phyloP scores from a whole-genome alignment of 1,140 invertebrate species.

The Callitettix versicolor region DNA sequence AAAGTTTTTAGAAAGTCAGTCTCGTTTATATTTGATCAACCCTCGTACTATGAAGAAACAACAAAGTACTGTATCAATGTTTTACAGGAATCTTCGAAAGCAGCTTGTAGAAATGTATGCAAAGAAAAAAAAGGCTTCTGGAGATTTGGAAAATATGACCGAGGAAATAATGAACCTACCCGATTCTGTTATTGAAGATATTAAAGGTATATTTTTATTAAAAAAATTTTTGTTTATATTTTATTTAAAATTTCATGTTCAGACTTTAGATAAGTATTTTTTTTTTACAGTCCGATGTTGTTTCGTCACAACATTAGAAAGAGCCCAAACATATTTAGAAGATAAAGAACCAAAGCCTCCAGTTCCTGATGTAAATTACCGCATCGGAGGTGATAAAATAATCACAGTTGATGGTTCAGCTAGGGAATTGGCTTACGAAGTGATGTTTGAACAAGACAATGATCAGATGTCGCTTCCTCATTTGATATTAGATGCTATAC shows the following conservation, averaged over 20 bases:
- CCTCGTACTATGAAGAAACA: no score
- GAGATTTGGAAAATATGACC: slow-evolving; percentile 4
- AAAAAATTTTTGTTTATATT: no score
- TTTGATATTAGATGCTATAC: slow-evolving; percentile 71
- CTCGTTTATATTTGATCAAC: no score
- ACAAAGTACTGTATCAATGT: no score
- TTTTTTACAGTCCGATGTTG: slow-evolving; percentile 44
- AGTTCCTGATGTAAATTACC: slow-evolving; percentile 40
- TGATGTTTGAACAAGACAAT: slow-evolving; percentile 73
- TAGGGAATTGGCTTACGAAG: slow-evolving; percentile 68
- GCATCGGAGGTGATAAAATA: slow-evolving; percentile 45
- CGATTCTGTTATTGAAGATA: slow-evolving; percentile 52
- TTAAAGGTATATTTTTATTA: slow-evolving; percentile 51
- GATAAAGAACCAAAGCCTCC: slow-evolving; percentile 29
- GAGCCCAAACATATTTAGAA: slow-evolving; percentile 47
- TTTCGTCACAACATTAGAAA: slow-evolving; percentile 67
- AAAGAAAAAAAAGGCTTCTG: slow-evolving; percentile 11
- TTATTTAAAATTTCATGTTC: no score
- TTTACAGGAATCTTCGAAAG: slow-evolving; percentile 14
- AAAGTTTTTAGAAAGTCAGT: no score
- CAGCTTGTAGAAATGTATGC: slow-evolving; percentile 15
- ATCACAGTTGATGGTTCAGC: slow-evolving; percentile 55
- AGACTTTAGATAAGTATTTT: no score
- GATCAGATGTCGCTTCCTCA: slow-evolving; percentile 73
- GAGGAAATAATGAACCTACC: slow-evolving; percentile 19